Evolutionary conservation across 2,113 vertebrate species (phyloP).

Genomic region (Ameiurus melas): DNA sequence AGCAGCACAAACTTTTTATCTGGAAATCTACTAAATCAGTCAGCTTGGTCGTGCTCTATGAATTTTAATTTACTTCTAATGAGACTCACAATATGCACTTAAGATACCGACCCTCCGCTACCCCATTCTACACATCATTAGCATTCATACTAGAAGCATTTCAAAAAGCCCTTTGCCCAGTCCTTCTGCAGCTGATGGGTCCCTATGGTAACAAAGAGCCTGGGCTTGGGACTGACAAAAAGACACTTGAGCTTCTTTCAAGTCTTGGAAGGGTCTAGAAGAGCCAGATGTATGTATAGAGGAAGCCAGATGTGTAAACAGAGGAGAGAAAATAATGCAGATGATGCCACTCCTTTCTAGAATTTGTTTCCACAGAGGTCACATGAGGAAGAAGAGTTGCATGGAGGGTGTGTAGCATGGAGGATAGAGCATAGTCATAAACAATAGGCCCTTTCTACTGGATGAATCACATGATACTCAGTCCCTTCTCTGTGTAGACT

Average conservation of each 20-base stretch:
- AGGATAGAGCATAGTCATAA: not conserved
- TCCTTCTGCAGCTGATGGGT: constrained; percentile 46
- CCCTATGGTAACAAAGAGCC: constrained; percentile 58
- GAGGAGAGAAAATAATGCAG: constrained; percentile 38
- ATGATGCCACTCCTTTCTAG: not conserved
- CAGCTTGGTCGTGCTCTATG: constrained; percentile 8
- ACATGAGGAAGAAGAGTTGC: constrained; percentile 24
- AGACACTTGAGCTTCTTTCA: constrained; percentile 43
- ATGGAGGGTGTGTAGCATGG: constrained; percentile 20
- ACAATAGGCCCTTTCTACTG: constrained; percentile 46
- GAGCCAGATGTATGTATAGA: constrained; percentile 37
- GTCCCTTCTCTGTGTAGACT: constrained; percentile 8
- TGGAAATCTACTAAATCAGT: not conserved
- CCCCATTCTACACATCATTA: constrained; percentile 50
- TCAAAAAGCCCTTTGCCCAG: constrained; percentile 28
- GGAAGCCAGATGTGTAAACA: constrained; percentile 39
- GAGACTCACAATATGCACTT: constrained; percentile 37
- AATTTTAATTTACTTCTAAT: constrained; percentile 50
- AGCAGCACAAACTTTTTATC: not conserved
- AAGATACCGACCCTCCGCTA: constrained; percentile 1
- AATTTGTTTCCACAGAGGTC: constrained; percentile 6
- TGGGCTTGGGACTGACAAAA: not conserved
- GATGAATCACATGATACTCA: constrained; percentile 39
- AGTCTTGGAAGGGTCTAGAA: constrained; percentile 16
- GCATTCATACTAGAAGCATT: constrained; percentile 44